phyloP scores from a whole-genome alignment of 2,797 vertebrate species.

The Hyperoplus lanceolatus region DNA sequence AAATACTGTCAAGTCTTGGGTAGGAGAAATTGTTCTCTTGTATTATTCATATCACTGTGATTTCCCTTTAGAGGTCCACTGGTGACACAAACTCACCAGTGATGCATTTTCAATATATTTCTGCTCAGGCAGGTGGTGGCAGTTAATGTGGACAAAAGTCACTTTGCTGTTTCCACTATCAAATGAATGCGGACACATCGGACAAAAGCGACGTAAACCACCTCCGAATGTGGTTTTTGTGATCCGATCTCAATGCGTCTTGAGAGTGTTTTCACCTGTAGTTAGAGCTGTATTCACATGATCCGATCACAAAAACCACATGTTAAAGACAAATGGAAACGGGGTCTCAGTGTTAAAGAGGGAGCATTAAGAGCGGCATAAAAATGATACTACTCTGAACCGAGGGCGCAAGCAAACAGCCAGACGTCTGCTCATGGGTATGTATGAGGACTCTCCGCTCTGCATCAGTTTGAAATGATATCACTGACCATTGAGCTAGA shows the following conservation, averaged over 20 bases:
- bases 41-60: slow-evolving; percentile 40
- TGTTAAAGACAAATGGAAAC: no score
- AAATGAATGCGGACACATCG: no score
- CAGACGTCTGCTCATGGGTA: slow-evolving; percentile 59
- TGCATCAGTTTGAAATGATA: slow-evolving; percentile 44
- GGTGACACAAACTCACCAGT: slow-evolving; percentile 45
- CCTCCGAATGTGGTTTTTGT: no score
- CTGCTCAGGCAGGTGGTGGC: no score
- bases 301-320: no score
- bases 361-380: slow-evolving; percentile 38
- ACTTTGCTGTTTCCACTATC: no score
- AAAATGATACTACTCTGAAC: slow-evolving; percentile 52
- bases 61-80: slow-evolving; percentile 41
- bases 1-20: slow-evolving; percentile 1
- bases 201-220: no score
- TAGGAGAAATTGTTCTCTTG: slow-evolving; percentile 21
- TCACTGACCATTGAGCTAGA: slow-evolving; percentile 51
- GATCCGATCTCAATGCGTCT: no score
- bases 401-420: slow-evolving; percentile 40
- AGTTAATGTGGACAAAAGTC: no score
- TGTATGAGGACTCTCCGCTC: slow-evolving; percentile 55
- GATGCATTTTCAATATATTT: no score
- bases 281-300: no score
- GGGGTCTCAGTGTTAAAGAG: slow-evolving; percentile 47
- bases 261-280: no score